Evolutionary conservation across 2,113 vertebrate genomes (phyloP).

Genomic region (Heliornis fulica): DNA sequence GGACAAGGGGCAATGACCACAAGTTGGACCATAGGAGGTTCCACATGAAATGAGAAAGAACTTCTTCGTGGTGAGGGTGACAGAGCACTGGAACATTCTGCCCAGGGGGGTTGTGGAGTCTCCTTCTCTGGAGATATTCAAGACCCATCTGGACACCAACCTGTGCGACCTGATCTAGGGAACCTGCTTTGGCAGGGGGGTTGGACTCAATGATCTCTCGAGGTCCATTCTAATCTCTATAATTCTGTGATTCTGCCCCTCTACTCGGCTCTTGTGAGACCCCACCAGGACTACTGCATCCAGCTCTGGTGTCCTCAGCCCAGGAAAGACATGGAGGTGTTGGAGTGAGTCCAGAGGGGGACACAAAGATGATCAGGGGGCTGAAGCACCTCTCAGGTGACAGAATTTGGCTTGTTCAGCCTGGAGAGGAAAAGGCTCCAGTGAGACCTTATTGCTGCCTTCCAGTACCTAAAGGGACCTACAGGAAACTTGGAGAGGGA

Average conservation of each 20-base stretch:
- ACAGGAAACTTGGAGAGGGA: background rate
- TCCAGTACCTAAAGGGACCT: background rate
- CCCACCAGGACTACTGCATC: background rate
- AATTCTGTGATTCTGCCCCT: background rate
- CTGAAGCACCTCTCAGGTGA: background rate
- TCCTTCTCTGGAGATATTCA: too few relatives aligned
- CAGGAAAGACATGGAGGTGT: background rate
- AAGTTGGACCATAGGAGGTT: too few relatives aligned
- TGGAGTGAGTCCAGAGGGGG: rapidly evolving
- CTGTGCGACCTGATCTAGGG: too few relatives aligned
- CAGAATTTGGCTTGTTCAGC: background rate
- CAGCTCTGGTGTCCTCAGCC: background rate
- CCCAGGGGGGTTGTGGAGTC: too few relatives aligned
- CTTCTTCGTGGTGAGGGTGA: too few relatives aligned
- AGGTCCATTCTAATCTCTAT: too few relatives aligned
- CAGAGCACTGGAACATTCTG: too few relatives aligned
- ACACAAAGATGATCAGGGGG: background rate
- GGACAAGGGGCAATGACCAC: too few relatives aligned
- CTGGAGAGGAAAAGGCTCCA: background rate
- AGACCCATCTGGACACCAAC: too few relatives aligned
- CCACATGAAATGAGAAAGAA: too few relatives aligned
- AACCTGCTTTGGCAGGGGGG: too few relatives aligned
- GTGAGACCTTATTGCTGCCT: background rate
- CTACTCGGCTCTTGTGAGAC: background rate
- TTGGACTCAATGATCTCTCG: too few relatives aligned